Conservation (phyloP, 2,797 vertebrate genomes). For the Acanthopagrus latus region DNA sequence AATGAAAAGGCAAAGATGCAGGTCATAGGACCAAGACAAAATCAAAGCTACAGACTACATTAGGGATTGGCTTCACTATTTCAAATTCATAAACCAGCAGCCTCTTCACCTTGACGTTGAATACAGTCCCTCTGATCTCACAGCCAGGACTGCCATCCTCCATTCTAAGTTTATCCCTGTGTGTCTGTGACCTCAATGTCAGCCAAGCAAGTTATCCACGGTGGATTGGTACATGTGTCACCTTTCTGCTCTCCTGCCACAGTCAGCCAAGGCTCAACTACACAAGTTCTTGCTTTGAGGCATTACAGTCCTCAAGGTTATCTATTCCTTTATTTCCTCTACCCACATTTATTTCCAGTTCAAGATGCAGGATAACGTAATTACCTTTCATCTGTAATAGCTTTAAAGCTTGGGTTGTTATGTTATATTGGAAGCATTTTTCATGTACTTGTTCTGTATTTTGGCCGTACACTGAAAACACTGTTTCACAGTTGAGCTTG, state of each 20-base stretch:
- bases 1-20: constrained; percentile 47
- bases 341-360: background rate
- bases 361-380: background rate
- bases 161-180: constrained; percentile 38
- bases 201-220: constrained; percentile 53
- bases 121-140: constrained; percentile 22
- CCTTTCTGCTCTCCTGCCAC: constrained; percentile 44
- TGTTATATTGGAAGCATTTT: too few relatives aligned
- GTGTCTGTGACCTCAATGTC: constrained; percentile 56
- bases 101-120: constrained; percentile 21
- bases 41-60: constrained; percentile 27
- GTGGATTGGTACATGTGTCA: constrained; percentile 62
- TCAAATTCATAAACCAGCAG: constrained; percentile 38
- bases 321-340: constrained; percentile 4
- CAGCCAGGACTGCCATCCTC: constrained; percentile 27
- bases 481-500: too few relatives aligned
- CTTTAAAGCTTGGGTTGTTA: too few relatives aligned
- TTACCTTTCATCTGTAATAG: background rate
- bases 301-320: constrained; percentile 13
- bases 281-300: constrained; percentile 25
- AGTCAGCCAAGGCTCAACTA: constrained; percentile 36
- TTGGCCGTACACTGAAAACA: too few relatives aligned
- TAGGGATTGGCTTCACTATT: constrained; percentile 7
- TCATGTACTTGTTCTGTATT: too few relatives aligned
- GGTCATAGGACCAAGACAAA: constrained; percentile 17